phyloP scores from a whole-genome alignment of 2,888 invertebrate species.

The Acrobasis consociella region DNA sequence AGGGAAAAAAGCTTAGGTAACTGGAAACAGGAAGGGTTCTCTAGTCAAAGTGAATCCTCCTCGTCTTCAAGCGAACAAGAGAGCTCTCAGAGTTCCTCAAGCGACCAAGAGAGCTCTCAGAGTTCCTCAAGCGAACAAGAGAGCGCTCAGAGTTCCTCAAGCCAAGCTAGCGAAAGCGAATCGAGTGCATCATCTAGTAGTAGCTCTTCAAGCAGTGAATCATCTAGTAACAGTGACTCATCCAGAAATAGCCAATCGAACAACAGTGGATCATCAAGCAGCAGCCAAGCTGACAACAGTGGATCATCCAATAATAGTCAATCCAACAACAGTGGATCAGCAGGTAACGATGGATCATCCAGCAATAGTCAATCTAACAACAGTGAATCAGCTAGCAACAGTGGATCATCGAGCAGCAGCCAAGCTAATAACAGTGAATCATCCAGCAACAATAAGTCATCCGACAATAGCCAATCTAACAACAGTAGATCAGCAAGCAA shows the following conservation, averaged over 20 bases:
- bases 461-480: not conserved
- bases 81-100: not conserved
- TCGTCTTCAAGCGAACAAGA: not conserved
- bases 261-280: not conserved
- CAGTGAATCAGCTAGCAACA: not conserved
- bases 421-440: not conserved
- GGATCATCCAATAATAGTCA: not conserved
- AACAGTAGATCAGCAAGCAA: not conserved
- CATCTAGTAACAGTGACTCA: not conserved
- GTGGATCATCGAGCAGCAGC: not conserved
- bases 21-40: not conserved
- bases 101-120: not conserved
- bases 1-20: slow-evolving; percentile 7
- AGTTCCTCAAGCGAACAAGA: not conserved
- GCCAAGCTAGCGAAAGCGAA: slow-evolving; percentile 5
- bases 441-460: not conserved
- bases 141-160: not conserved
- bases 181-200: not conserved
- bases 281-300: not conserved
- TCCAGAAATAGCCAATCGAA: not conserved
- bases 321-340: not conserved
- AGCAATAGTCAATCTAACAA: not conserved
- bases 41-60: not conserved
- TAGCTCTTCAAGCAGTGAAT: not conserved
- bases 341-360: not conserved